A percentile compares a stretch with the other conserved stretches of the same genome.
These are phyloP conservation scores for Chromis chromis DNA, from an alignment of 2,797 vertebrate species.

Conservation along the genomic window DNA sequence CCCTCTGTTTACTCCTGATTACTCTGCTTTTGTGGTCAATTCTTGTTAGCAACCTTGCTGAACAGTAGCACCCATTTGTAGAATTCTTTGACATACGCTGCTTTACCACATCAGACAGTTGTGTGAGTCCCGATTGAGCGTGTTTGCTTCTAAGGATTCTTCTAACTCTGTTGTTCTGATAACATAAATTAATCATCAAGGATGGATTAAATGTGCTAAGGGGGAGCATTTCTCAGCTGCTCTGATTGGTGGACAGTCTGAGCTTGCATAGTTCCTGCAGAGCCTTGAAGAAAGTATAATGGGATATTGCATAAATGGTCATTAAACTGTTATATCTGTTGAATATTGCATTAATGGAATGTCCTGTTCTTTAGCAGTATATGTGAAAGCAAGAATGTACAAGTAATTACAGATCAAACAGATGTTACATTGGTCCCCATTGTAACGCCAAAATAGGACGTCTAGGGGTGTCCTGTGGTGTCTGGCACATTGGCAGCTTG, in stretches of 20 bases:
- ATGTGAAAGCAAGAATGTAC: not conserved
- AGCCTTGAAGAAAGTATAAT: slow-evolving; percentile 4
- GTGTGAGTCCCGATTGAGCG: not conserved
- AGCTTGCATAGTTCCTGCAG: not conserved
- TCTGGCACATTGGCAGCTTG: too few relatives aligned
- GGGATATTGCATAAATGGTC: not conserved
- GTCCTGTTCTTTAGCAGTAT: not conserved
- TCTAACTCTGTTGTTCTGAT: slow-evolving; percentile 14
- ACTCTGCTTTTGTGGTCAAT: slow-evolving; percentile 2
- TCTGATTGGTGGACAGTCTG: not conserved
- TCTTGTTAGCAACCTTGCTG: slow-evolving; percentile 5
- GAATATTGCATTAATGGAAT: not conserved
- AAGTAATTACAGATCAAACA: too few relatives aligned
- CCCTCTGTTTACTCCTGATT: slow-evolving; percentile 23
- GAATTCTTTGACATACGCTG: not conserved
- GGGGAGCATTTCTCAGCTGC: not conserved
- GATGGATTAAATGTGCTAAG: slow-evolving; percentile 28
- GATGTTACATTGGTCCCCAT: too few relatives aligned
- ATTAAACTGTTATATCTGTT: not conserved
- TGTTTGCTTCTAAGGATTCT: slow-evolving; percentile 23
- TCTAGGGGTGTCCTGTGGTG: too few relatives aligned
- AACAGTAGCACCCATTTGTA: slow-evolving; percentile 1
- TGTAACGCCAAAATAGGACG: too few relatives aligned
- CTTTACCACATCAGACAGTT: not conserved
- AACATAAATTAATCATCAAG: slow-evolving; percentile 54